Evolutionary conservation across 2,113 vertebrate genomes (phyloP), one percentile per base, ranked within the genome.

Genomic region (Martes martes): DNA sequence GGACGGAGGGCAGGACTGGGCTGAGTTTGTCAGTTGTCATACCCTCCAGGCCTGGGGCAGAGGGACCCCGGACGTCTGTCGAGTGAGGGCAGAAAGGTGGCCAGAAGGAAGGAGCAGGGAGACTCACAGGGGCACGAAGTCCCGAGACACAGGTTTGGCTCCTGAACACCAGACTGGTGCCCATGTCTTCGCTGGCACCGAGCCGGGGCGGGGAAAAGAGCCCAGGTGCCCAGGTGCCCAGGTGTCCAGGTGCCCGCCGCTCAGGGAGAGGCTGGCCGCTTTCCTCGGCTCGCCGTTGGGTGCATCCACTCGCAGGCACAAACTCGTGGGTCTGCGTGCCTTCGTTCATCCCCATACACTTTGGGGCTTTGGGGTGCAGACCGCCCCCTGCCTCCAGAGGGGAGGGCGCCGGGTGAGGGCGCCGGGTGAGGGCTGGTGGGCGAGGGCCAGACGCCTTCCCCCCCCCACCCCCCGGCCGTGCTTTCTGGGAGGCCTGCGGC

Each of bases 141-240:
- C 23, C 65, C 16, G 15, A 55, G 85, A 36, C 4, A 6, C 47
- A 39, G 65, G 65, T 28, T 3, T 10, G 65, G 23, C 50, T 69
- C 10, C 0, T 5, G 50, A 31, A 16, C 11, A 55, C 1, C 3
- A 7, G 47, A 13, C 6, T 10, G 18, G 36, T 4, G 0, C 2
- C 24, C 0, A 7, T 15, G 11, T 47, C 67, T 57, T 14, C 9
- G 21, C 2, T 4, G 67, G 47, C 47, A 1, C 67, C 0, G 10
- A n/a, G 50, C 18, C 0, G 3, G 67, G 6, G 14, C 4, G 52
- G 74, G 8, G 4, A 7, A 1, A 16, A 47, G 42, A 47, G 26
- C 3, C 73, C 42, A 2, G 18, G 67, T 18, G 42, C 3, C 74
- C 42, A 1, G 15, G 65, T 15, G 39, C 2, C 73, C 39, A 1